These are phyloP conservation scores for Cryptocephalus primarius DNA, from an alignment of 2,888 invertebrate genomes.

Conservation along the genomic window DNA sequence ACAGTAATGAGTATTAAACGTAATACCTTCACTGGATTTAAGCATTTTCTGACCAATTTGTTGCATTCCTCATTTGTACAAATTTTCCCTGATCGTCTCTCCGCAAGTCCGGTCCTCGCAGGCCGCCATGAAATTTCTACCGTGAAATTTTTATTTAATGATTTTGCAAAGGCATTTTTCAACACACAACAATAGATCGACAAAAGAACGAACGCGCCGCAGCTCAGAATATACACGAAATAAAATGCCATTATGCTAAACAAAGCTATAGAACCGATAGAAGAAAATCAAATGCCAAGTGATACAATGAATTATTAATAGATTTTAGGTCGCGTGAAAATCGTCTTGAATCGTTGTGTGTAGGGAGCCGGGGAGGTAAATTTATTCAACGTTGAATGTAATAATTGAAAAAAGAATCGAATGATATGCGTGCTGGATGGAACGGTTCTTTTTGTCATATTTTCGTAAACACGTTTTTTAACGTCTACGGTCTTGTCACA, in stretches of 20 bases:
- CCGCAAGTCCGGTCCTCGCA: slow-evolving; percentile 11
- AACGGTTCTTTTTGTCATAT: no score
- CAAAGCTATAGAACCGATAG: slow-evolving; percentile 10
- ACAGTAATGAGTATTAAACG: no score
- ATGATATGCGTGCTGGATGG: no score
- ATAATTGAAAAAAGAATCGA: no score
- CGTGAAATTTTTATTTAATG: slow-evolving; percentile 18
- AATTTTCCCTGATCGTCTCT: no score
- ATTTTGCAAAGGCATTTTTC: slow-evolving; percentile 14
- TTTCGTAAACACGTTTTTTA: no score
- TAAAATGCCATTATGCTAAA: slow-evolving; percentile 12
- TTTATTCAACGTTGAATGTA: no score
- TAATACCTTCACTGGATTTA: no score
- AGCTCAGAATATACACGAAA: slow-evolving; percentile 12
- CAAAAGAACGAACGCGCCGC: slow-evolving; percentile 8
- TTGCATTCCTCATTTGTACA: no score
- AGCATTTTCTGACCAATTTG: no score
- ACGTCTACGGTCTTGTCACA: no score
- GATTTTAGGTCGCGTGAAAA: slow-evolving; percentile 10
- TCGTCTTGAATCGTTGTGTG: not conserved
- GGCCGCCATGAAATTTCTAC: slow-evolving; percentile 6
- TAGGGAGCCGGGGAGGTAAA: no score
- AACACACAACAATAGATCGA: slow-evolving; percentile 8
- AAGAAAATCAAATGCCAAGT: slow-evolving; percentile 8
- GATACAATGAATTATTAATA: slow-evolving; percentile 14